Base-by-base conservation (phyloP, 1,140 invertebrate species). In the Zaprionus camerounensis region DNA sequence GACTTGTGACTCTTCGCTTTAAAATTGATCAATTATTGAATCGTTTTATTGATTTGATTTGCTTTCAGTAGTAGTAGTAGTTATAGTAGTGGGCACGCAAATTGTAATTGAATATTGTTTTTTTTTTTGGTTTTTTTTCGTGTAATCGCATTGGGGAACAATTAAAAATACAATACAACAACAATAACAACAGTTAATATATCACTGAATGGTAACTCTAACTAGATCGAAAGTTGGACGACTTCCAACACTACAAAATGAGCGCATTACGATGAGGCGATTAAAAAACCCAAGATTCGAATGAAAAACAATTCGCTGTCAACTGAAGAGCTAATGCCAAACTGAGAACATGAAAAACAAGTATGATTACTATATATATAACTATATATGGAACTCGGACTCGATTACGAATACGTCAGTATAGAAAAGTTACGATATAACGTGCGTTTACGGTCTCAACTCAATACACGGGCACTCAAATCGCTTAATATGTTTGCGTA, bases 111-210 rank as follows among this genome's bases (percentile, higher is more conserved):
- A 67, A 67, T 67, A 57, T 62, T 31, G 22, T 51, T 56, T 31
- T 68, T 74, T 77, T 67, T 20, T 20, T 75, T 79, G n/a, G n/a
- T 78, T 71, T 74, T 79, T 76, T 76, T 49, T 67, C 56, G 57
- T 62, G 20, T 41, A 61, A 79, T 87, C 58, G 68, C 81, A 82
- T 88, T 77, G 88, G 81, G 78, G 80, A 92, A 91, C 91, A 92
- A 83, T 88, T 9, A 46, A 91, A 92, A 92, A 91, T 91, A 91
- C 86, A 90, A 92, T 91, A 92, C 88, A 92, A 92, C 90, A 91
- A 91, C 82, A 87, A 92, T 87, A 91, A 92, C 91, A 92, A 92
- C 91, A 92, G 79, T 92, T 92, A 92, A 76, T 90, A 76, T 91
- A 91, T 91, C 76, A 57, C 73, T 82, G 77, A 69, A 82, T 81